Conservation (phyloP, 1,140 invertebrate species). For the Semibalanus balanoides region DNA sequence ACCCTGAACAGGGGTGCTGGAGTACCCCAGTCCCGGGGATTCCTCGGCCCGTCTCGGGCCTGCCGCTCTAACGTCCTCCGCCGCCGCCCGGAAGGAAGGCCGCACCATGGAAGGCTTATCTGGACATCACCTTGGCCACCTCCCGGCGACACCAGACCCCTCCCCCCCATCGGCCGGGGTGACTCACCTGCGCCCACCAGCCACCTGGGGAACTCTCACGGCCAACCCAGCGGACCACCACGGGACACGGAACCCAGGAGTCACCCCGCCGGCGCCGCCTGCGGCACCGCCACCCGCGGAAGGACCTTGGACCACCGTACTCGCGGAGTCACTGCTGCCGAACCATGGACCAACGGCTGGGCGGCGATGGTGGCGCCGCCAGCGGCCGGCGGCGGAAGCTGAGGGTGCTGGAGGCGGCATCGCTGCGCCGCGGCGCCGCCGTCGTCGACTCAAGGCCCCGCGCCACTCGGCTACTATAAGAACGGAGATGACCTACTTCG, state of each 20-base stretch:
- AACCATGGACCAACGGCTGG: background rate
- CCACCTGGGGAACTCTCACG: background rate
- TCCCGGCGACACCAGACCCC: background rate
- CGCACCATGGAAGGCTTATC: too few species aligned
- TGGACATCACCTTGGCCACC: too few species aligned
- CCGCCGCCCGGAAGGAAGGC: background rate
- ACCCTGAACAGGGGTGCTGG: too few species aligned
- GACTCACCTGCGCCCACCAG: background rate
- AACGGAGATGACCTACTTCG: background rate
- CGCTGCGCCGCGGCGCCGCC: too few species aligned
- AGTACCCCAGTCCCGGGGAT: too few species aligned
- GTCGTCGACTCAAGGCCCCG: background rate
- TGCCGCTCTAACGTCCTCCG: too few species aligned
- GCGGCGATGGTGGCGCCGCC: background rate
- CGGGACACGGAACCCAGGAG: background rate
- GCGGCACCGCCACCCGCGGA: background rate
- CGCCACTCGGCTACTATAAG: background rate
- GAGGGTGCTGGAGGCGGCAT: background rate
- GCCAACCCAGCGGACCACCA: background rate
- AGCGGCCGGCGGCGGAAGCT: background rate
- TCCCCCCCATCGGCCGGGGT: background rate
- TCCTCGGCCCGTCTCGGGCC: too few species aligned
- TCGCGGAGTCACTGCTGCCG: background rate
- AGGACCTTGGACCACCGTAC: background rate
- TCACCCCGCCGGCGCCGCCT: too few species aligned